Percentiles rank a stretch among this genome's conserved stretches.
Conservation (phyloP, 2,113 vertebrate genomes). For the Nothoprocta perdicaria region DNA sequence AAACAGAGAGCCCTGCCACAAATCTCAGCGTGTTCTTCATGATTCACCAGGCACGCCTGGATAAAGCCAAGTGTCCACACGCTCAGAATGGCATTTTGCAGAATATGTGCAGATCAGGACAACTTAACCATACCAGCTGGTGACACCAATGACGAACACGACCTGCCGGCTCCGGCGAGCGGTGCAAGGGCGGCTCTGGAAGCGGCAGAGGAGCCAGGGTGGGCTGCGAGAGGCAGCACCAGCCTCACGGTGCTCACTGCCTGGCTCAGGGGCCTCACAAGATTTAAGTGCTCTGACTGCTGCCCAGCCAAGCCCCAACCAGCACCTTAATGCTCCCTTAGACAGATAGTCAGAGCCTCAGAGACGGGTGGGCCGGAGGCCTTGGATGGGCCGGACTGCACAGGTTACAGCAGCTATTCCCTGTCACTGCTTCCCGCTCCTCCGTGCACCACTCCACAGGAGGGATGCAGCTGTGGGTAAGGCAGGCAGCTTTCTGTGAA, state of each 20-base stretch:
- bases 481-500: background rate
- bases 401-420: background rate
- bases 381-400: background rate
- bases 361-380: accelerated
- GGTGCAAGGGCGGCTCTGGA: background rate
- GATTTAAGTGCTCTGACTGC: background rate
- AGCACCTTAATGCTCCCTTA: background rate
- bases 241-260: accelerated
- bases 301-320: background rate
- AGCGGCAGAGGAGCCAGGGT: background rate
- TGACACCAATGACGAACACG: background rate
- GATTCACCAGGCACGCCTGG: constrained; percentile 8
- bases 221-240: background rate
- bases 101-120: background rate
- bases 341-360: accelerated
- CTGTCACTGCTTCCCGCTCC: background rate
- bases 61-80: background rate
- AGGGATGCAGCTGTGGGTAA: background rate
- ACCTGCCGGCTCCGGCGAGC: background rate
- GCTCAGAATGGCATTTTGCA: constrained; percentile 12
- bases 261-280: background rate
- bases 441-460: background rate
- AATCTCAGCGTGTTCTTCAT: background rate
- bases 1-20: background rate
- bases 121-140: background rate